These are phyloP conservation scores for Drosophila lowei DNA, from an alignment of 1,140 invertebrate species.

Conservation along the genomic window DNA sequence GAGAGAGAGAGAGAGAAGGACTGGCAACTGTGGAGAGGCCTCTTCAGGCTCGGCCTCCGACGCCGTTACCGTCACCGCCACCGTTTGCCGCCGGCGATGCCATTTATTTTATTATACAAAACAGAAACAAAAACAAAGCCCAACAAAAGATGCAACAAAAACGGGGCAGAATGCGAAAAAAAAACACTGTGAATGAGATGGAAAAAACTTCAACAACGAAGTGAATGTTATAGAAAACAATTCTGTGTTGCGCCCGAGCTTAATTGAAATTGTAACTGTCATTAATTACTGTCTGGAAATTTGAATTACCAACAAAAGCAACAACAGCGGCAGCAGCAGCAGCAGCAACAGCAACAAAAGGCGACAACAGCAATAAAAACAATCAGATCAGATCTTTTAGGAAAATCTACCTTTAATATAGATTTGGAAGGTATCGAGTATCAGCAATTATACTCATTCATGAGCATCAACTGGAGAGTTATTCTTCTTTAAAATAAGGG, in stretches of 20 bases:
- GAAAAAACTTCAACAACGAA: conserved; percentile 35
- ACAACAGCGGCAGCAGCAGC: conserved; percentile 44
- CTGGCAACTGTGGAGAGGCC: conserved; percentile 73
- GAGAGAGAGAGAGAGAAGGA: conserved; percentile 28
- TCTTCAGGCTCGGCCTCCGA: conserved; percentile 63
- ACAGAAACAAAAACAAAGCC: conserved; percentile 61
- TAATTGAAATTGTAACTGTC: conserved; percentile 83
- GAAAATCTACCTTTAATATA: conserved; percentile 14
- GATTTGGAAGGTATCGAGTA: too few species aligned
- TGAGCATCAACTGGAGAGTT: too few species aligned
- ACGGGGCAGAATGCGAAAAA: conserved; percentile 28
- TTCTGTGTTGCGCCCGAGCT: conserved; percentile 50
- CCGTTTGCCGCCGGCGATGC: conserved; percentile 61
- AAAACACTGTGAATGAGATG: conserved; percentile 8
- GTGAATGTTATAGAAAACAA: conserved; percentile 70
- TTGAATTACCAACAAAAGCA: conserved; percentile 69
- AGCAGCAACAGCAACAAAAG: conserved; percentile 47
- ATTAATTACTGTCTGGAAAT: conserved; percentile 83
- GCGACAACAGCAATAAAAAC: conserved; percentile 38
- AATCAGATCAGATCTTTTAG: conserved; percentile 24
- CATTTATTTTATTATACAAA: conserved; percentile 78
- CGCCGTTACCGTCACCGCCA: conserved; percentile 10
- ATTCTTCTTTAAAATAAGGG: too few species aligned
- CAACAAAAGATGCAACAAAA: conserved; percentile 37
- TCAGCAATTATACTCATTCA: too few species aligned